Percentiles rank a stretch among this genome's conserved stretches.
Conservation (phyloP, 2,797 vertebrate species). For the Pogonophryne albipinna region DNA sequence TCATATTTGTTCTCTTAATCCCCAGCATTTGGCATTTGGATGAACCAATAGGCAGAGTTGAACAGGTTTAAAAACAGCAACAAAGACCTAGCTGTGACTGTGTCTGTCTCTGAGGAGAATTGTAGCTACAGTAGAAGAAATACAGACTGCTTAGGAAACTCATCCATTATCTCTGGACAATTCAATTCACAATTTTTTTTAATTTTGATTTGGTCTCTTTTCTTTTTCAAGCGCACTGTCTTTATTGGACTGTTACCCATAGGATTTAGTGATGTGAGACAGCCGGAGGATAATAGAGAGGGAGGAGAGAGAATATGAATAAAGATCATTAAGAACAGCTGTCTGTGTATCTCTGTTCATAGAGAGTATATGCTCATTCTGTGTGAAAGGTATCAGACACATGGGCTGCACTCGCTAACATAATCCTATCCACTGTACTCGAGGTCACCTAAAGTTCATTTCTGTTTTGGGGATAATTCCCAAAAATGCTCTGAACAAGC, state of each 20-base stretch:
- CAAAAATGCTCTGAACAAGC: conserved; percentile 7
- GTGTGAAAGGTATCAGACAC: conserved; percentile 37
- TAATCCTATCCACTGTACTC: conserved; percentile 32
- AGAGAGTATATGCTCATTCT: conserved; percentile 12
- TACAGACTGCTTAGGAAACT: conserved; percentile 14
- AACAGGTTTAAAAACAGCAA: conserved; percentile 60
- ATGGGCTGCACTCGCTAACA: background rate
- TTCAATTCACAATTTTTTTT: conserved; percentile 22
- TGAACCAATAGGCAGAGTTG: conserved; percentile 48
- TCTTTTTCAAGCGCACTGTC: conserved; percentile 1
- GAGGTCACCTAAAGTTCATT: conserved; percentile 39
- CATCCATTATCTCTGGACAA: conserved; percentile 27
- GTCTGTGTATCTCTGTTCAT: conserved; percentile 17
- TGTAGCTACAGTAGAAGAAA: conserved; percentile 19
- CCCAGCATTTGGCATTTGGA: conserved; percentile 53
- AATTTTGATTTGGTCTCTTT: conserved; percentile 11
- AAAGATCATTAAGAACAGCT: conserved; percentile 20
- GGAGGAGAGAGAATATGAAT: conserved; percentile 17
- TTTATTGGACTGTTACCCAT: conserved; percentile 21
- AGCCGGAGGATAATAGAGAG: conserved; percentile 1
- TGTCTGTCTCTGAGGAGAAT: conserved; percentile 29
- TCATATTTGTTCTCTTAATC: conserved; percentile 68
- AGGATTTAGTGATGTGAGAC: background rate
- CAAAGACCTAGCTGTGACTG: conserved; percentile 55
- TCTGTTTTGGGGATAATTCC: conserved; percentile 21